phyloP scores from a whole-genome alignment of 2,888 invertebrate species.

The Acleris holmiana region DNA sequence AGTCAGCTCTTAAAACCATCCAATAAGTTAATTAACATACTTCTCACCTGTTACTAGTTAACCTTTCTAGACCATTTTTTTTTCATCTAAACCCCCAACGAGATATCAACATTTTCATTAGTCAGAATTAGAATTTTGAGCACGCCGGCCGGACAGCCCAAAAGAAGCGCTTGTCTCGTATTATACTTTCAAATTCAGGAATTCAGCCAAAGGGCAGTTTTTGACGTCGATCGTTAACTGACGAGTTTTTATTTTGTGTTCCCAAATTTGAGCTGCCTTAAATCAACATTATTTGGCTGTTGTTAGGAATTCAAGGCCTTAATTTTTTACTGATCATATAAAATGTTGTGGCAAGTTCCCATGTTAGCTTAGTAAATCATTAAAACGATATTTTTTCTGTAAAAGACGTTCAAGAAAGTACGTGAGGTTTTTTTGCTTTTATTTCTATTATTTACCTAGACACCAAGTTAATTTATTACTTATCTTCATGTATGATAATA shows the following conservation, averaged over 20 bases:
- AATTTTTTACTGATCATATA: constrained; percentile 2
- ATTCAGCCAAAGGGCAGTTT: constrained; percentile 58
- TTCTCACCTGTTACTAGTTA: too few species aligned
- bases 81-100: neutral
- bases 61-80: neutral
- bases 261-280: constrained; percentile 17
- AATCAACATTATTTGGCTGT: constrained; percentile 24
- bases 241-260: constrained; percentile 51
- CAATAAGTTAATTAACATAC: too few species aligned
- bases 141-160: constrained; percentile 59
- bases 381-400: too few species aligned
- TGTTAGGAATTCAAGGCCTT: neutral
- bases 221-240: constrained; percentile 63
- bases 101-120: constrained; percentile 64
- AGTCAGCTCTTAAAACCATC: too few species aligned
- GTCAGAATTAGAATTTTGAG: constrained; percentile 73
- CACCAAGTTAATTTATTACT: too few species aligned
- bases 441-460: too few species aligned
- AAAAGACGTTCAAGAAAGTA: too few species aligned
- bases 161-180: constrained; percentile 59
- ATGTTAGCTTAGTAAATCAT: too few species aligned
- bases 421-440: too few species aligned
- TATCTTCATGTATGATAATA: too few species aligned
- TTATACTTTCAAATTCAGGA: constrained; percentile 78
- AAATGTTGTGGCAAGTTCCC: too few species aligned